phyloP scores from a whole-genome alignment of 2,797 vertebrate genomes.

The Notoglanidium macrostoma region DNA sequence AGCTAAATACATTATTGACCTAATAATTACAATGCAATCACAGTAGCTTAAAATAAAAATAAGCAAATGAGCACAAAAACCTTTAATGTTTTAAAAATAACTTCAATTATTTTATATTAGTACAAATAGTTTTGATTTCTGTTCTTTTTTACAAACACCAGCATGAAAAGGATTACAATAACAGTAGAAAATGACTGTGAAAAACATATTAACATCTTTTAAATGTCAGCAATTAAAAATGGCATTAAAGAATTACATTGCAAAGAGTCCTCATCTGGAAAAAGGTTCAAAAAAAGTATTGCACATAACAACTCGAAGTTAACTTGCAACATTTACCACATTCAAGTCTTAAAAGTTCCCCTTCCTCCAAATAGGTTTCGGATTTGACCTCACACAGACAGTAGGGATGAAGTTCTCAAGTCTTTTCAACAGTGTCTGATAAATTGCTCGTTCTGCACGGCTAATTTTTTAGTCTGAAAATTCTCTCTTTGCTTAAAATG shows the following conservation, averaged over 20 bases:
- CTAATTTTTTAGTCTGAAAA: slow-evolving; percentile 72
- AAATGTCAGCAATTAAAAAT: slow-evolving; percentile 99
- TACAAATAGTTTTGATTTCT: slow-evolving; percentile 99
- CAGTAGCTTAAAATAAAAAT: slow-evolving; percentile 99
- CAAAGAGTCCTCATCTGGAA: slow-evolving; percentile 98
- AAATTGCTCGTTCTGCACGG: slow-evolving; percentile 90
- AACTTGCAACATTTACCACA: slow-evolving; percentile 99
- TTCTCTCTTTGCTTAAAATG: slow-evolving; percentile 54
- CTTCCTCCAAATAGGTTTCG: slow-evolving; percentile 83
- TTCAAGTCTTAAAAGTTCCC: slow-evolving; percentile 99
- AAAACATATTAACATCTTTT: slow-evolving; percentile 94
- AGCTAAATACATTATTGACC: slow-evolving; percentile 99
- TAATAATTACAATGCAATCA: slow-evolving; percentile 99
- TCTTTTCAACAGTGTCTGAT: slow-evolving; percentile 96
- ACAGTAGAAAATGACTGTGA: slow-evolving; percentile 99
- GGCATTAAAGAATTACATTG: slow-evolving; percentile 99
- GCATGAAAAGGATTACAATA: slow-evolving; percentile 99
- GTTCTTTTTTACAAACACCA: slow-evolving; percentile 99
- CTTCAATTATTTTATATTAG: slow-evolving; percentile 99
- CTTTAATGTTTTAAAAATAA: slow-evolving; percentile 99
- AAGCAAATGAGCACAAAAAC: slow-evolving; percentile 99
- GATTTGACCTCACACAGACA: slow-evolving; percentile 72
- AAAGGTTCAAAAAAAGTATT: slow-evolving; percentile 99
- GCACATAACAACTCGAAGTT: slow-evolving; percentile 99
- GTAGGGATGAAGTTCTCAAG: slow-evolving; percentile 90